Percentiles rank a stretch among this genome's conserved stretches.
These are phyloP conservation scores for Agelaius phoeniceus DNA, from an alignment of 2,113 vertebrate species.

Conservation along the genomic window DNA sequence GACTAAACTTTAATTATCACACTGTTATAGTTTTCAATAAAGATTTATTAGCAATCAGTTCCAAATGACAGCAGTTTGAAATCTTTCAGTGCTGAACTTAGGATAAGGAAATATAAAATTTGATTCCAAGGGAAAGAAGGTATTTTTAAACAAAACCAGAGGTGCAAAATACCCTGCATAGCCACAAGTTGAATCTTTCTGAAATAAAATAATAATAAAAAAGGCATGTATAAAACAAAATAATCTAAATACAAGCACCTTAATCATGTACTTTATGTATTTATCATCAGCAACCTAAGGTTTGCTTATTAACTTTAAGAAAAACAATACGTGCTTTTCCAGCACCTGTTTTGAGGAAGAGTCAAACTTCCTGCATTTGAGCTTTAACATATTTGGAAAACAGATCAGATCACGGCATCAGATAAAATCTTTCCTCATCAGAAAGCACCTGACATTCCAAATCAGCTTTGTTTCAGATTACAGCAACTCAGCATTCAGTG, in stretches of 20 bases:
- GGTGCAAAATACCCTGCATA: not conserved
- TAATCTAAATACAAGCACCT: not conserved
- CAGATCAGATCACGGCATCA: not conserved
- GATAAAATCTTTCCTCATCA: not conserved
- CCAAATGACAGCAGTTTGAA: not conserved
- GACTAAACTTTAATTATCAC: not conserved
- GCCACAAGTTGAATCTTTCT: not conserved
- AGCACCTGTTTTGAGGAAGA: not conserved
- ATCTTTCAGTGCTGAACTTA: not conserved
- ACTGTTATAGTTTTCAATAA: not conserved
- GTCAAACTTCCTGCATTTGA: not conserved
- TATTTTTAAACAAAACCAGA: not conserved
- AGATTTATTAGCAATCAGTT: not conserved
- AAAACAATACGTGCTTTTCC: accelerated
- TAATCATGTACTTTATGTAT: not conserved
- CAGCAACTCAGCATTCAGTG: not conserved
- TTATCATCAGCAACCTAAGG: not conserved
- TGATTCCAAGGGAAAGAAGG: not conserved
- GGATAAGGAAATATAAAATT: not conserved
- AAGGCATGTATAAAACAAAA: not conserved
- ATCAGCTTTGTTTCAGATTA: not conserved
- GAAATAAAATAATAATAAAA: not conserved
- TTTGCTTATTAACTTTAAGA: not conserved
- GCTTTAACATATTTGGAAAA: not conserved
- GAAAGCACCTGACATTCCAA: not conserved